phyloP scores from a whole-genome alignment of 2,888 invertebrate genomes.

The Priocnemis perturbator region DNA sequence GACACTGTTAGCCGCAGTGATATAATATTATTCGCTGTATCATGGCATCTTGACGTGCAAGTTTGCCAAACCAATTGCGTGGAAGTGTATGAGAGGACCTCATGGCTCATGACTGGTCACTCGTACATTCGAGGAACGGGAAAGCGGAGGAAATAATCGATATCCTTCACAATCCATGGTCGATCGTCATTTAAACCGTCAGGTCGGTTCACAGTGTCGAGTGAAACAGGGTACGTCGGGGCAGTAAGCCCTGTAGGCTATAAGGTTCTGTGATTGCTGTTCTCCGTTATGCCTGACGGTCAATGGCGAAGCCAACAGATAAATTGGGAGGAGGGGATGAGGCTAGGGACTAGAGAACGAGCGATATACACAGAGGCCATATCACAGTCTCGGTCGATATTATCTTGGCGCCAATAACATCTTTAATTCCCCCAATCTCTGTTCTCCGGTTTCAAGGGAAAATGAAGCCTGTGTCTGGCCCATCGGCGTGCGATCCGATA shows the following conservation, averaged over 20 bases:
- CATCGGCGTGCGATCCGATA: not conserved
- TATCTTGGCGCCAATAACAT: conserved; percentile 12
- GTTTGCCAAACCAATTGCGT: no score
- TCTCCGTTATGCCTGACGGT: conserved; percentile 7
- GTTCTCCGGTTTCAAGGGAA: not conserved
- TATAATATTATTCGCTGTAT: no score
- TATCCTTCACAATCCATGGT: conserved; percentile 32
- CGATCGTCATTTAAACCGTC: conserved; percentile 28
- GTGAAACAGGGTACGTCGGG: no score
- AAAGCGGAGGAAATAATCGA: conserved; percentile 12
- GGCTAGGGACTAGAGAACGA: no score
- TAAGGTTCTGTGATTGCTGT: conserved; percentile 41
- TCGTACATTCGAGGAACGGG: not conserved
- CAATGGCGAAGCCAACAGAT: conserved; percentile 8
- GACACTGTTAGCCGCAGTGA: no score
- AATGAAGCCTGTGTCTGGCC: not conserved
- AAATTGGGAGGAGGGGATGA: not conserved
- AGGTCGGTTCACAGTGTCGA: no score
- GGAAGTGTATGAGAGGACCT: no score
- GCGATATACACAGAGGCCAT: not conserved
- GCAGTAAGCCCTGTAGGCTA: not conserved
- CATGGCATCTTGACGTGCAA: no score
- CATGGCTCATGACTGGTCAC: no score
- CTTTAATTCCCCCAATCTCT: conserved; percentile 3
- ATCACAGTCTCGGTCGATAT: conserved; percentile 1